phyloP scores from a whole-genome alignment of 2,888 invertebrate species.

The Yponomeuta cagnagella region DNA sequence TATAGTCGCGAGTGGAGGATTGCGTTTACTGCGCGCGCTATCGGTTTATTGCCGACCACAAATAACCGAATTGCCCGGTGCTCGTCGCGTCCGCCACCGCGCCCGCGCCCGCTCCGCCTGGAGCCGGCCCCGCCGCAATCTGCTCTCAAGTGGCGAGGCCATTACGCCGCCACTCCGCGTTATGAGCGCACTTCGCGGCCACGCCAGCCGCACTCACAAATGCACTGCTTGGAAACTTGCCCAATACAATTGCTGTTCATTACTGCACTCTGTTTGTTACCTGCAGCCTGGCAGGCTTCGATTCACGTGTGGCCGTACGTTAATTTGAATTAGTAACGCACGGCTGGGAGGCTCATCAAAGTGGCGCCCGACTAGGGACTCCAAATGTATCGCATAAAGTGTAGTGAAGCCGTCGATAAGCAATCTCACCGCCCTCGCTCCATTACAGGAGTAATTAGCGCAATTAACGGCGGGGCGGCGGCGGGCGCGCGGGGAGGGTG shows the following conservation, averaged over 20 bases:
- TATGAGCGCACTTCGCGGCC: slow-evolving; percentile 40
- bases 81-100: slow-evolving; percentile 32
- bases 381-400: slow-evolving; percentile 50
- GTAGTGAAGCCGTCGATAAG: slow-evolving; percentile 59
- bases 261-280: slow-evolving; percentile 43
- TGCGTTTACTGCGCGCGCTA: slow-evolving; percentile 73
- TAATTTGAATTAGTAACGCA: neutral
- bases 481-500: slow-evolving; percentile 30
- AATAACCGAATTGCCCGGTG: slow-evolving; percentile 70
- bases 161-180: slow-evolving; percentile 41
- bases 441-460: slow-evolving; percentile 76
- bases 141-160: slow-evolving; percentile 35
- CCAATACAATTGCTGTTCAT: slow-evolving; percentile 53
- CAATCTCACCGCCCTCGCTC: slow-evolving; percentile 70
- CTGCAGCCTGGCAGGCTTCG: slow-evolving; percentile 20
- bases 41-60: slow-evolving; percentile 73
- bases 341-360: slow-evolving; percentile 6
- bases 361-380: slow-evolving; percentile 11
- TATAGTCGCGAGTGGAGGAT: slow-evolving; percentile 75
- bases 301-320: neutral
- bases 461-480: slow-evolving; percentile 65
- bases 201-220: slow-evolving; percentile 39
- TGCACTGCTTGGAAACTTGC: slow-evolving; percentile 53
- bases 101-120: slow-evolving; percentile 21
- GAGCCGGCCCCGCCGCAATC: slow-evolving; percentile 24